Evolutionary conservation across 2,888 invertebrate species (phyloP).

Genomic region (Electrophaes corylata): DNA sequence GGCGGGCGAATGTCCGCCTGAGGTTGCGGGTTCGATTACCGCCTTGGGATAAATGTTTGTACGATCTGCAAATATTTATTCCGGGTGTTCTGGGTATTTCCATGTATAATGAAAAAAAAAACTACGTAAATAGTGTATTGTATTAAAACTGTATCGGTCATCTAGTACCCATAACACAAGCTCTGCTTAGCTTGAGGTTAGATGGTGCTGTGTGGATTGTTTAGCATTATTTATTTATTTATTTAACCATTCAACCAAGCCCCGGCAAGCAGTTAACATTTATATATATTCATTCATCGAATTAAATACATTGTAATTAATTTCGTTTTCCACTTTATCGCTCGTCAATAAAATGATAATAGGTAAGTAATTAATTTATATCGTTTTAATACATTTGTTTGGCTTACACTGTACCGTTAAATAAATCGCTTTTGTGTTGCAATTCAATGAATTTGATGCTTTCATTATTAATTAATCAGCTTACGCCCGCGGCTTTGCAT

Average conservation of each 20-base stretch:
- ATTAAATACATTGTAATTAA: constrained; percentile 16
- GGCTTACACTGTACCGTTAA: constrained; percentile 6
- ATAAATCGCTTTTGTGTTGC: constrained; percentile 11
- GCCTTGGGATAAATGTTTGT: no score
- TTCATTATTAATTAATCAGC: constrained; percentile 2
- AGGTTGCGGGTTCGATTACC: no score
- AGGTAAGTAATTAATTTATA: constrained; percentile 17
- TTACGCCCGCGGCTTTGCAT: background rate
- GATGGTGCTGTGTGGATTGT: no score
- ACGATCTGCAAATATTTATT: no score
- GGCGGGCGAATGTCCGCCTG: no score
- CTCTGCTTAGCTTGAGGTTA: no score
- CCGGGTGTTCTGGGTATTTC: no score
- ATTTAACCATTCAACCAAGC: background rate
- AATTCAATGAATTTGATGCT: constrained; percentile 8
- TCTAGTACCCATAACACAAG: no score
- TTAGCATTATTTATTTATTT: no score
- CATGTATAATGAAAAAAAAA: no score
- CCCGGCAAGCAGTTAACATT: constrained; percentile 17
- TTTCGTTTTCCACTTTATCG: constrained; percentile 14
- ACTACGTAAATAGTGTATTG: no score
- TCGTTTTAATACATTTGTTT: constrained; percentile 13
- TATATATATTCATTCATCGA: constrained; percentile 20
- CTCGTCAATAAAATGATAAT: constrained; percentile 16
- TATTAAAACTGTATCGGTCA: no score